These are phyloP conservation scores for Piezodorus guildinii DNA, from an alignment of 1,140 invertebrate genomes.

Conservation along the genomic window DNA sequence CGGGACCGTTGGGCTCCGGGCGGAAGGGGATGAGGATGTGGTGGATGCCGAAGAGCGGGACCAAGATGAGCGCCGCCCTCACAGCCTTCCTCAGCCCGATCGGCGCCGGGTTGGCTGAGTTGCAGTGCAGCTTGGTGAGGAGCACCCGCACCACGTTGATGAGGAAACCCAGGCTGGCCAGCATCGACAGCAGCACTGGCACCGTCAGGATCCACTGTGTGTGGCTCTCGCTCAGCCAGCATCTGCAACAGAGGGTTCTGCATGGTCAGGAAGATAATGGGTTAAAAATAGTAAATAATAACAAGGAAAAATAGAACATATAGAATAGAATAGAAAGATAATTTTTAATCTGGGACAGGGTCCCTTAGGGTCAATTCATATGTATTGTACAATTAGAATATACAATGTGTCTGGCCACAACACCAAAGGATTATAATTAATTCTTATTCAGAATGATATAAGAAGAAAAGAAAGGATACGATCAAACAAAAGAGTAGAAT, in stretches of 20 bases:
- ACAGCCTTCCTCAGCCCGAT: slow-evolving; percentile 42
- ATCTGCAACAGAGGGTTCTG: slow-evolving; percentile 39
- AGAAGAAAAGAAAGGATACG: too few species aligned
- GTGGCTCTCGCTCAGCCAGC: slow-evolving; percentile 65
- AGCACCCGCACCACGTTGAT: slow-evolving; percentile 63
- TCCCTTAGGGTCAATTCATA: too few species aligned
- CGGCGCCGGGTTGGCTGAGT: slow-evolving; percentile 30
- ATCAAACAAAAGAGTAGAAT: too few species aligned
- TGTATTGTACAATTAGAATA: too few species aligned
- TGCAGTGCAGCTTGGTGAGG: slow-evolving; percentile 52
- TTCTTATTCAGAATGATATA: too few species aligned
- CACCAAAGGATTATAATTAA: too few species aligned
- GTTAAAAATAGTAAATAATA: too few species aligned
- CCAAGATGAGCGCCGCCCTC: slow-evolving; percentile 63
- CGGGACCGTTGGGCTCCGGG: slow-evolving; percentile 52
- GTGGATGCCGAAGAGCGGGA: slow-evolving; percentile 71
- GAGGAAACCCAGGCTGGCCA: slow-evolving; percentile 72
- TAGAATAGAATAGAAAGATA: too few species aligned
- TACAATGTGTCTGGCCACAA: too few species aligned
- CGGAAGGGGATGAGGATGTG: slow-evolving; percentile 79
- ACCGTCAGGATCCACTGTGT: slow-evolving; percentile 61
- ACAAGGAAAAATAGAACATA: too few species aligned
- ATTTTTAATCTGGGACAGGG: too few species aligned
- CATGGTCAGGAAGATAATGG: too few species aligned
- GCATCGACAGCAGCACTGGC: slow-evolving; percentile 63